Conservation (phyloP, 2,888 invertebrate genomes). For the Cecidostiba fungosa region DNA sequence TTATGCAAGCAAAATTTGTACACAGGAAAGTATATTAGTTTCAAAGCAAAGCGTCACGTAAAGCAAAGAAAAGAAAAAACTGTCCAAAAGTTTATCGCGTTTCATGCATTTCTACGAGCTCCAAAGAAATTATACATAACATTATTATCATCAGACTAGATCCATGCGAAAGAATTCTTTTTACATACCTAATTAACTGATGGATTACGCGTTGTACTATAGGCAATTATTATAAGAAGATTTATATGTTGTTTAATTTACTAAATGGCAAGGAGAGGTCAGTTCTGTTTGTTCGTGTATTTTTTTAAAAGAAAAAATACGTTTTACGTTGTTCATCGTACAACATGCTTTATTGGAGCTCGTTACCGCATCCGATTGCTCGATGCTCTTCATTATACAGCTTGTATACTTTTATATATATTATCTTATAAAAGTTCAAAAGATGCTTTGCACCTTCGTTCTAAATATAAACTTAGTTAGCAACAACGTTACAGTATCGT, state of each 20-base stretch:
- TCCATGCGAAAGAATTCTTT: conserved; percentile 55
- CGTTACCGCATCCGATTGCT: conserved; percentile 63
- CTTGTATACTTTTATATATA: conserved; percentile 54
- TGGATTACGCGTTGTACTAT: conserved; percentile 46
- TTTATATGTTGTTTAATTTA: conserved; percentile 30
- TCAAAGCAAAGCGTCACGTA: conserved; percentile 41
- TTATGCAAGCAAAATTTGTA: conserved; percentile 4
- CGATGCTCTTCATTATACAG: conserved; percentile 61
- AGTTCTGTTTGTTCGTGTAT: conserved; percentile 35
- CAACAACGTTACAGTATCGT: conserved; percentile 58
- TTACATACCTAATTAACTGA: conserved; percentile 57
- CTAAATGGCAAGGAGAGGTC: conserved; percentile 51
- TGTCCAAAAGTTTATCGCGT: conserved; percentile 6
- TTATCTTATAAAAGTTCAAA: conserved; percentile 64
- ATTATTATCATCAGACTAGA: conserved; percentile 35
- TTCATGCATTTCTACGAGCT: conserved; percentile 61
- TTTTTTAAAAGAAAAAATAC: conserved; percentile 57
- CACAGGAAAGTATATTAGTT: not conserved
- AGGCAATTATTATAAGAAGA: conserved; percentile 29
- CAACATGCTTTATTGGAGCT: conserved; percentile 66
- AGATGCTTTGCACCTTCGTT: conserved; percentile 59
- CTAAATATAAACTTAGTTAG: conserved; percentile 58
- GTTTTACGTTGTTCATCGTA: conserved; percentile 61
- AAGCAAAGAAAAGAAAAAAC: conserved; percentile 21
- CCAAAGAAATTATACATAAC: conserved; percentile 48